Conservation (phyloP, 1,140 invertebrate genomes). For the Babylonia areolata region DNA sequence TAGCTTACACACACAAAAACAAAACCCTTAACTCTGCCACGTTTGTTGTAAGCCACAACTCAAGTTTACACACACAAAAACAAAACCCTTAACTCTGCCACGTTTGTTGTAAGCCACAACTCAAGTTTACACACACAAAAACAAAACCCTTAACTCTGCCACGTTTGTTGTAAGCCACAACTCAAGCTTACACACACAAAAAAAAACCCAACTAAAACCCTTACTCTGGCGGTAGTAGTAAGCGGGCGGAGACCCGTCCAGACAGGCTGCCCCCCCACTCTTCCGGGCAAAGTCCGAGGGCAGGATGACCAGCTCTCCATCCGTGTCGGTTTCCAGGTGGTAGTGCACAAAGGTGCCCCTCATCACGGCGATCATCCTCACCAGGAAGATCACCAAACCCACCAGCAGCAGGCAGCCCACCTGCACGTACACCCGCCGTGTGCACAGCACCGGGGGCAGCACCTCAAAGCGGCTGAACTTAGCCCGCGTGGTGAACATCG, state of each 20-base stretch:
- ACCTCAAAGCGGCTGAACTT: conserved; percentile 50
- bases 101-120: no score
- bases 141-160: neutral
- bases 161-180: no score
- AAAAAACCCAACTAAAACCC: neutral
- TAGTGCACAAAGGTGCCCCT: conserved; percentile 53
- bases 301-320: conserved; percentile 63
- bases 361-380: conserved; percentile 55
- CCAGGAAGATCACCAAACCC: conserved; percentile 49
- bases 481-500: conserved; percentile 34
- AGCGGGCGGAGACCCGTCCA: conserved; percentile 67
- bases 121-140: neutral
- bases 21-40: neutral
- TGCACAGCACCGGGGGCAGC: conserved; percentile 49
- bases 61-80: neutral
- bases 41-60: no score
- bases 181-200: neutral
- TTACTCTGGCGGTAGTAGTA: conserved; percentile 65
- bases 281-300: conserved; percentile 51
- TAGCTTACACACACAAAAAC: neutral
- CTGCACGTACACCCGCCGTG: conserved; percentile 58
- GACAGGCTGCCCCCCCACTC: conserved; percentile 54
- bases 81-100: neutral
- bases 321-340: conserved; percentile 38
- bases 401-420: conserved; percentile 47